Conservation (phyloP, 2,113 vertebrate genomes). For the Larimichthys polyactis region DNA sequence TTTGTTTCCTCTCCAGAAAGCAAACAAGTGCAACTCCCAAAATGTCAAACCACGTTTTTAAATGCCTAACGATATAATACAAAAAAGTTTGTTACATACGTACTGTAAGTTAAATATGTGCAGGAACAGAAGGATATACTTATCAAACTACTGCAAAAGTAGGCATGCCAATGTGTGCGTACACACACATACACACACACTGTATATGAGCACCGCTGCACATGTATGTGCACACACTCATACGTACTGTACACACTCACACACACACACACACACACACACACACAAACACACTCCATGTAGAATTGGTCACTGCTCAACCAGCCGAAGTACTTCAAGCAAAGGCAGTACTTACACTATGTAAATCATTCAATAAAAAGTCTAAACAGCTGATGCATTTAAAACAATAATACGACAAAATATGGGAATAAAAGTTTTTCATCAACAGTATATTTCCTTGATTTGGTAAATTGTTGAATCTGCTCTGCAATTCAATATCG, state of each 20-base stretch:
- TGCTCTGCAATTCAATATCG: constrained; percentile 64
- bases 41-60: constrained; percentile 37
- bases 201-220: constrained; percentile 40
- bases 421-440: constrained; percentile 35
- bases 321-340: constrained; percentile 83
- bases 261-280: constrained; percentile 36
- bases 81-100: constrained; percentile 45
- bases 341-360: constrained; percentile 75
- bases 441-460: constrained; percentile 19
- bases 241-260: constrained; percentile 17
- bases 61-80: constrained; percentile 39
- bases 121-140: constrained; percentile 42
- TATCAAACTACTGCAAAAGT: constrained; percentile 44
- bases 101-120: constrained; percentile 49
- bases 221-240: constrained; percentile 26
- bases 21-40: background rate
- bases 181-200: constrained; percentile 30
- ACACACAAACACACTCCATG: constrained; percentile 34
- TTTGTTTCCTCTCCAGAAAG: background rate
- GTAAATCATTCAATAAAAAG: constrained; percentile 45
- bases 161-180: constrained; percentile 49
- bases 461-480: constrained; percentile 59
- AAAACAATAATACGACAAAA: constrained; percentile 44
- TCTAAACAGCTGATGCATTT: constrained; percentile 40
- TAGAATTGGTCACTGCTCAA: constrained; percentile 85